Evolutionary conservation across 1,140 invertebrate species (phyloP).

Genomic region (Brachionus sp.): DNA sequence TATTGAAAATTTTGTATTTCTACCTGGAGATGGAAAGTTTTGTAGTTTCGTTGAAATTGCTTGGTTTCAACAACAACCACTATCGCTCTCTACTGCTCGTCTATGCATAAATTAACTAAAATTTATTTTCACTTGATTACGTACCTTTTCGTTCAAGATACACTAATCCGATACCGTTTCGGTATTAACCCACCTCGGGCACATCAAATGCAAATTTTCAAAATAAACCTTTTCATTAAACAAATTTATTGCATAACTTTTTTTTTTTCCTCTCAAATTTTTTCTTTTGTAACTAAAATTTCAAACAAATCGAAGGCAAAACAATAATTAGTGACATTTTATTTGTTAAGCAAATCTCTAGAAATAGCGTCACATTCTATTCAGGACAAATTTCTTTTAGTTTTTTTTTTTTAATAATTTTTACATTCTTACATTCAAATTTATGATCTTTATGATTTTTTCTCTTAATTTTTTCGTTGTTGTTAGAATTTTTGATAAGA

Average conservation of each 20-base stretch:
- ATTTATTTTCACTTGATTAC: not conserved
- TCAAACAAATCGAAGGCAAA: not conserved
- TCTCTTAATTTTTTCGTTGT: not conserved
- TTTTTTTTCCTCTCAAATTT: not conserved
- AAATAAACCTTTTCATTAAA: not conserved
- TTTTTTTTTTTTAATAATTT: not conserved
- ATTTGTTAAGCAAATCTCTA: not conserved
- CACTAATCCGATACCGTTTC: not conserved
- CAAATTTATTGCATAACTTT: slow-evolving; percentile 4
- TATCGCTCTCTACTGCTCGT: slow-evolving; percentile 12
- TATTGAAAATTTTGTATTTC: slow-evolving; percentile 21
- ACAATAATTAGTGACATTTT: slow-evolving; percentile 2
- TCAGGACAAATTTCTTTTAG: not conserved
- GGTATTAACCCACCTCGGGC: not conserved
- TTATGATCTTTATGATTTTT: not conserved
- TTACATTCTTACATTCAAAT: not conserved
- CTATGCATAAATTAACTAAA: slow-evolving; percentile 14
- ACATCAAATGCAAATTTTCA: not conserved
- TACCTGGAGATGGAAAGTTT: slow-evolving; percentile 28
- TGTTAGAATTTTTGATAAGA: not conserved
- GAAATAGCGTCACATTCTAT: not conserved
- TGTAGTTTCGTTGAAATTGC: not conserved
- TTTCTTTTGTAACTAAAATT: not conserved
- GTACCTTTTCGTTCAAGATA: not conserved
- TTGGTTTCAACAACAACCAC: slow-evolving; percentile 26